A percentile compares a stretch with the other conserved stretches of the same genome.
These are phyloP conservation scores for Arion vulgaris DNA, from an alignment of 1,140 invertebrate genomes.

Conservation along the genomic window DNA sequence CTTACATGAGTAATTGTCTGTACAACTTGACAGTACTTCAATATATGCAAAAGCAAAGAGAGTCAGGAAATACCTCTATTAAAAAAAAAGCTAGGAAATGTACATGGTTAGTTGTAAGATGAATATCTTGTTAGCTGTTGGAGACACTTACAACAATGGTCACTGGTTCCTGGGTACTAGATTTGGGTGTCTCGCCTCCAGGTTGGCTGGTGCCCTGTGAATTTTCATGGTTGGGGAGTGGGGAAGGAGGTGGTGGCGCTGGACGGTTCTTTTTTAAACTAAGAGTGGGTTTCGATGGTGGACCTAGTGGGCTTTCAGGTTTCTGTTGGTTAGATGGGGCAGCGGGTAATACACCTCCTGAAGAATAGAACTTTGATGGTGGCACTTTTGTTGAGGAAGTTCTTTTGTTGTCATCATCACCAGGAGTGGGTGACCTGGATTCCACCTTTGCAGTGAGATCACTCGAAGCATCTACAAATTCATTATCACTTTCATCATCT, in stretches of 20 bases:
- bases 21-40: not conserved
- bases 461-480: conserved; percentile 3
- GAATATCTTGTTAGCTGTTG: not conserved
- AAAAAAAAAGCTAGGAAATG: not conserved
- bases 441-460: not conserved
- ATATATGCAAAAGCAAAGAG: not conserved
- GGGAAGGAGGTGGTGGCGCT: conserved; percentile 26
- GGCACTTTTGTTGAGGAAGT: not conserved
- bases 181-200: not conserved
- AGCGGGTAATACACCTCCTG: conserved; percentile 19
- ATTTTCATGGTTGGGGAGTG: not conserved
- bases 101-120: not conserved
- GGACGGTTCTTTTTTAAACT: conserved; percentile 34
- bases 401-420: conserved; percentile 2
- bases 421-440: not conserved
- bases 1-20: not conserved
- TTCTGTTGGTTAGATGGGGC: not conserved
- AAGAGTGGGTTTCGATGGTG: not conserved
- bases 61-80: not conserved
- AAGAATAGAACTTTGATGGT: conserved; percentile 24
- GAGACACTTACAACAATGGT: conserved; percentile 39
- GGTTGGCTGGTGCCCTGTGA: not conserved
- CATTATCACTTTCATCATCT: conserved; percentile 31
- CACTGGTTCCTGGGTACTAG: not conserved
- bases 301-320: not conserved